Conservation (phyloP, 2,888 invertebrate species). For the Drosophila anomalata region DNA sequence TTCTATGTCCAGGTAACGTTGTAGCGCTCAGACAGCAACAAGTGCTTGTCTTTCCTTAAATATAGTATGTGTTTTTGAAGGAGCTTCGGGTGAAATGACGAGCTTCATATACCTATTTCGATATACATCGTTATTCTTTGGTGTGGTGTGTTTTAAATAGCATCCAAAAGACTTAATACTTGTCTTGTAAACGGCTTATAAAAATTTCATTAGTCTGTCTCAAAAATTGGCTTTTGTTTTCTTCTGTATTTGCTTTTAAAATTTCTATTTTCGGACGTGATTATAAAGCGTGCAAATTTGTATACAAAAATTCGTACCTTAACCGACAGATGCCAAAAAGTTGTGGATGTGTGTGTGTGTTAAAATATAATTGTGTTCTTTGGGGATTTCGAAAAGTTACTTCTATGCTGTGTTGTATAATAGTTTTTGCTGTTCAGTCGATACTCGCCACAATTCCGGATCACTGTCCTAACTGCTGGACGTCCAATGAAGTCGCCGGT, state of each 20-base stretch:
- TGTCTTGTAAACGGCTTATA: conserved; percentile 44
- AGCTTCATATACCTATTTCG: background rate
- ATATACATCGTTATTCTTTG: conserved; percentile 3
- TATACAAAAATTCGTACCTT: background rate
- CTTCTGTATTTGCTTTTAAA: background rate
- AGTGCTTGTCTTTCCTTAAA: background rate
- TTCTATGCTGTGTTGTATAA: background rate
- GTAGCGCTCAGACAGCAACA: conserved; percentile 29
- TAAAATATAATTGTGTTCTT: background rate
- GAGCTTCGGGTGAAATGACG: background rate
- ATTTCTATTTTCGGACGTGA: background rate
- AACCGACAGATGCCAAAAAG: background rate
- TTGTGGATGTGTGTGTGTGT: background rate
- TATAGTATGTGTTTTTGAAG: background rate
- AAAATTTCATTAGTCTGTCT: conserved; percentile 22
- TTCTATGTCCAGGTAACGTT: conserved; percentile 25
- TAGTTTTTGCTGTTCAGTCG: conserved; percentile 4
- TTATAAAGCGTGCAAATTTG: conserved; percentile 1
- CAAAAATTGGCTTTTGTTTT: conserved; percentile 6
- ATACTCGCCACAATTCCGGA: conserved; percentile 90
- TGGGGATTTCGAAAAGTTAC: background rate
- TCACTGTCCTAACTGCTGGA: conserved; percentile 89
- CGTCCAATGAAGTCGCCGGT: conserved; percentile 91
- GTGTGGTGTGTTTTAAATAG: conserved; percentile 13
- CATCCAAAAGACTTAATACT: conserved; percentile 33